Base-by-base conservation (phyloP, 2,113 vertebrate genomes). In the Solenodon paradoxus region DNA sequence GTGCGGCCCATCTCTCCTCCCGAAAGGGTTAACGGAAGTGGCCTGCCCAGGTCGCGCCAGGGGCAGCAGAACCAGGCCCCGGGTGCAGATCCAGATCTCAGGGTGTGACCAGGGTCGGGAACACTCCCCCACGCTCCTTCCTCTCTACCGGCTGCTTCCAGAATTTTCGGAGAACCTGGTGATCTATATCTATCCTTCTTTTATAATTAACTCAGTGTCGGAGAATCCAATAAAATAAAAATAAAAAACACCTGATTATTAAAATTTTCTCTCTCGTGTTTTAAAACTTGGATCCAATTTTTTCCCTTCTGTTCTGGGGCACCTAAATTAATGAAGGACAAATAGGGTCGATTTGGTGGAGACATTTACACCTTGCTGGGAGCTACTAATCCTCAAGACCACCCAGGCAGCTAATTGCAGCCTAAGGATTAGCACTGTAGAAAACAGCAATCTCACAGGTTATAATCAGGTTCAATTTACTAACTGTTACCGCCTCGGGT, bases 331-430 rank as follows among this genome's bases (percentile, higher is more conserved):
- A 72, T 77, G 78, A 94, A 96, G 35, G 45, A 17, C 80, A 92
- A 90, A 63, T 5, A 42, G n/a, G 51, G 66, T 85, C 16, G 61
- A 78, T 84, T 94, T 69, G 53, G 42, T 40, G 0, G 9, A 88
- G 72, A 84, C 22, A 53, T 90, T 57, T 90, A 64, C 20, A 84
- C 51, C 71, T 90, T 81, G 61, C 77, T 95, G 66, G 87, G 61
- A 88, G 57, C 80, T 75, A 86, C 68, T 68, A 81, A 93, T 38
- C n/a, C 90, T 72, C 32, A 61, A 64, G 61, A 74, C 66, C 93
- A 96, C 92, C 71, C 59, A 77, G 88, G 87, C 96, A 92, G 93
- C 88, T 95, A 96, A 94, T 79, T 85, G 59, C 35, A 87, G 69
- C 28, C 72, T 59, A 78, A 55, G 49, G 51, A 96, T 45, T 57